Base-by-base conservation (phyloP, 2,797 vertebrate species). In the Chiroxiphia lanceolata region DNA sequence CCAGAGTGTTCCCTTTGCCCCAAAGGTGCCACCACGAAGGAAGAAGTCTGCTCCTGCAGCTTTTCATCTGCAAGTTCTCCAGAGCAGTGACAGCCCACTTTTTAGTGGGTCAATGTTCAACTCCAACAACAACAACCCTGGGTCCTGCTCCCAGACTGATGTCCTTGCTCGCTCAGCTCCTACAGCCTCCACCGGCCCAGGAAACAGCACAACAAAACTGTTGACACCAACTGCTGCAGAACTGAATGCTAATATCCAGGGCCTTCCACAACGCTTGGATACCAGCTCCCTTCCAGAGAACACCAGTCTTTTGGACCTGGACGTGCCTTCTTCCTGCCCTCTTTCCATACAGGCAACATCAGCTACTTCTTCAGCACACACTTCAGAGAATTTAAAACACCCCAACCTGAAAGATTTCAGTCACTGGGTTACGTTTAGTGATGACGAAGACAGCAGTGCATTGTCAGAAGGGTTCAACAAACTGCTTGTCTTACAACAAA, bases 41-140 rank as follows among this genome's bases (percentile, higher is more conserved):
- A 98, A 98, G 95, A 98, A 98, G 76, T 98, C 98, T 0, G 98
- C 98, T 6, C 98, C 98, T 2, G 97, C 98, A 3, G 97, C 97
- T 90, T 97, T 98, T 75, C 97, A 98, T 56, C 94, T 98, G n/a
- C 98, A 98, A 80, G 95, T 95, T 34, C 96, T 98, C 59, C 97
- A 98, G 91, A 93, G 76, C 91, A 97, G 94, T 3, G 77, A 85
- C 57, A 89, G 72, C 70, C 72, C 89, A 2, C 81, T 97, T 63
- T 90, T 97, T 17, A 89, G 91, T 34, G 92, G 29, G 33, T 71
- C 96, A 40, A 17, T 84, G 13, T 74, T 96, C 77, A 93, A 85
- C 36, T 63, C 64, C 87, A 96, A 84, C 89, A 95, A 82, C 77
- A 94, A 84, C 33, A 84, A 63, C 51, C 29, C 90, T 33, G 33